A percentile compares a stretch with the other conserved stretches of the same genome.
Conservation (phyloP, 2,113 vertebrate genomes). For the Eulacestoma nigropectus region DNA sequence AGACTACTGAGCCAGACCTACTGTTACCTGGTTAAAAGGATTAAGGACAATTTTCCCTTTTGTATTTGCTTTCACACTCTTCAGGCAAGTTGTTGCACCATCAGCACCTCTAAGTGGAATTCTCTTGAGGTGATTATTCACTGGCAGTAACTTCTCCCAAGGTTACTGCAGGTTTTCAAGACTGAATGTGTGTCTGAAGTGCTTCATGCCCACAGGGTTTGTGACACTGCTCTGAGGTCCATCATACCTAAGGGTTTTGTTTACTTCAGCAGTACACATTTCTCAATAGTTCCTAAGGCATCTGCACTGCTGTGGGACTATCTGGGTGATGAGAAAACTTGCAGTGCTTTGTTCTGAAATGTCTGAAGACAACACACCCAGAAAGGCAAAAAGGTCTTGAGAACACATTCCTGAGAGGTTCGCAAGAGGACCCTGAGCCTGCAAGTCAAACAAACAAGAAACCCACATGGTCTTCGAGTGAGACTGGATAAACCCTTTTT, state of each 20-base stretch:
- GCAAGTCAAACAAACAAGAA: not conserved
- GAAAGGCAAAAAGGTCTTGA: not conserved
- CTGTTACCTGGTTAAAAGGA: not conserved
- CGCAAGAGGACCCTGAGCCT: not conserved
- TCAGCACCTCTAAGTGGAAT: not conserved
- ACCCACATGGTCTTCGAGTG: fast-evolving
- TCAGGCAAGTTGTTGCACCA: not conserved
- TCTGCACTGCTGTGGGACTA: not conserved
- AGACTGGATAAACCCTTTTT: not conserved
- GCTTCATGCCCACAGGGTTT: not conserved
- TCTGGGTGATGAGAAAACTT: not conserved
- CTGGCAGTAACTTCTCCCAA: not conserved
- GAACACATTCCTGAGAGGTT: not conserved
- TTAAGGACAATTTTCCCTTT: not conserved
- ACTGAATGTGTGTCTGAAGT: not conserved
- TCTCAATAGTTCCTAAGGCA: not conserved
- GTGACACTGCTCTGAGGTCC: not conserved
- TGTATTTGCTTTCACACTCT: not conserved
- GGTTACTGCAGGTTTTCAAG: not conserved
- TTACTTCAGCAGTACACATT: not conserved
- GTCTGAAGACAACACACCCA: not conserved
- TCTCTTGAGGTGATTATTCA: not conserved
- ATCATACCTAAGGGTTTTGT: not conserved
- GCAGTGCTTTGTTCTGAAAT: not conserved
- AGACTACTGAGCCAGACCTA: not conserved